A percentile compares a stretch with the other conserved stretches of the same genome.
Evolutionary conservation across 2,113 vertebrate species (phyloP).

Genomic region (Megalops atlanticus): DNA sequence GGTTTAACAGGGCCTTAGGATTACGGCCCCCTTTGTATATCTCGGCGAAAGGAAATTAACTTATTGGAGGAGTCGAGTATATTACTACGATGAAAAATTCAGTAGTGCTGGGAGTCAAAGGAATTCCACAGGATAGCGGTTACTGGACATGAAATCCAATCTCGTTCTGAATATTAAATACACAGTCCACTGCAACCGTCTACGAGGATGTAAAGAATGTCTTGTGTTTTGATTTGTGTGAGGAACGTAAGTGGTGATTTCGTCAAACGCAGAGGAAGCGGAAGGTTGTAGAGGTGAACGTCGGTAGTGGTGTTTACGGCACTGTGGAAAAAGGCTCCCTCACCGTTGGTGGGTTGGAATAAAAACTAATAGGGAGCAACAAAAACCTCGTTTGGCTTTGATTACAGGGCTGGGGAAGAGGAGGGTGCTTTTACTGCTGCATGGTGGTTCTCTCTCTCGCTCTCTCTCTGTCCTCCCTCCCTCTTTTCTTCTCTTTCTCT

Average conservation of each 20-base stretch:
- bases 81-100: constrained; percentile 23
- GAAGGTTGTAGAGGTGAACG: neutral
- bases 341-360: constrained; percentile 43
- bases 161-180: constrained; percentile 34
- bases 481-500: neutral
- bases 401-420: constrained; percentile 35
- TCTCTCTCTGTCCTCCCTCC: neutral
- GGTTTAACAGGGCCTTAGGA: constrained; percentile 12
- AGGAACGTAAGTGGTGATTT: constrained; percentile 17
- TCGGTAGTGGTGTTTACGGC: constrained; percentile 2
- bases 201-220: constrained; percentile 22
- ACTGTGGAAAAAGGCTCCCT: constrained; percentile 20
- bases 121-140: constrained; percentile 30
- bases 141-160: constrained; percentile 38
- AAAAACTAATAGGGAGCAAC: constrained; percentile 48
- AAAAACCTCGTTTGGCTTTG: constrained; percentile 53
- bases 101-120: constrained; percentile 17
- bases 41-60: neutral
- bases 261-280: neutral
- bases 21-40: neutral
- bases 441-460: constrained; percentile 26
- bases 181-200: constrained; percentile 5
- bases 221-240: constrained; percentile 25
- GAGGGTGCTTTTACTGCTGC: constrained; percentile 43
- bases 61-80: neutral